A percentile compares a stretch with the other conserved stretches of the same genome.
phyloP scores from a whole-genome alignment of 1,140 invertebrate genomes.

The Ceratitis capitata region DNA sequence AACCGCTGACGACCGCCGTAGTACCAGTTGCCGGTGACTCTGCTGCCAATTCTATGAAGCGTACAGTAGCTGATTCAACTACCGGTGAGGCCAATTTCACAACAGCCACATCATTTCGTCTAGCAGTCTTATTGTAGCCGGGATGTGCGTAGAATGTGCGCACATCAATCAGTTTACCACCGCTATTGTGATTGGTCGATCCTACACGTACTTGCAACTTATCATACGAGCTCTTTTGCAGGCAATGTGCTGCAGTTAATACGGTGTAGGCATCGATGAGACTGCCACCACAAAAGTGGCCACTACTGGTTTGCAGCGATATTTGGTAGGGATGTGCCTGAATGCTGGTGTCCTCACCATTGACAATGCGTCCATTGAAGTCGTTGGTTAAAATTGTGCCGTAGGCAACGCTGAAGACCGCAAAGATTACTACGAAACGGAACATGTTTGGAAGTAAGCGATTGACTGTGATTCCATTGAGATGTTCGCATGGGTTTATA shows the following conservation, averaged over 20 bases:
- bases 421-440: not conserved
- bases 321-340: slow-evolving; percentile 49
- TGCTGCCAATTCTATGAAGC: slow-evolving; percentile 49
- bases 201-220: slow-evolving; percentile 14
- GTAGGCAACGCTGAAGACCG: not conserved
- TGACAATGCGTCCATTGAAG: slow-evolving; percentile 51
- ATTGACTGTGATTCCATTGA: not conserved
- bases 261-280: not conserved
- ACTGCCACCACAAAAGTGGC: slow-evolving; percentile 68
- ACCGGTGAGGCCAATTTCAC: slow-evolving; percentile 51
- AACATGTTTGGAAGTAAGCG: not conserved
- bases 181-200: not conserved
- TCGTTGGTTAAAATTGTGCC: not conserved
- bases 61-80: slow-evolving; percentile 41
- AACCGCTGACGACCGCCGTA: slow-evolving; percentile 64
- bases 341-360: slow-evolving; percentile 49
- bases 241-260: slow-evolving; percentile 42
- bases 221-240: not conserved
- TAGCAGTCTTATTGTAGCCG: slow-evolving; percentile 43
- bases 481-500: not conserved
- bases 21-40: slow-evolving; percentile 50
- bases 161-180: not conserved
- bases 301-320: slow-evolving; percentile 49
- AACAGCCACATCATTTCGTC: slow-evolving; percentile 60
- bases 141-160: not conserved